phyloP scores from a whole-genome alignment of 2,888 invertebrate genomes.

The Psylliodes chrysocephalus region DNA sequence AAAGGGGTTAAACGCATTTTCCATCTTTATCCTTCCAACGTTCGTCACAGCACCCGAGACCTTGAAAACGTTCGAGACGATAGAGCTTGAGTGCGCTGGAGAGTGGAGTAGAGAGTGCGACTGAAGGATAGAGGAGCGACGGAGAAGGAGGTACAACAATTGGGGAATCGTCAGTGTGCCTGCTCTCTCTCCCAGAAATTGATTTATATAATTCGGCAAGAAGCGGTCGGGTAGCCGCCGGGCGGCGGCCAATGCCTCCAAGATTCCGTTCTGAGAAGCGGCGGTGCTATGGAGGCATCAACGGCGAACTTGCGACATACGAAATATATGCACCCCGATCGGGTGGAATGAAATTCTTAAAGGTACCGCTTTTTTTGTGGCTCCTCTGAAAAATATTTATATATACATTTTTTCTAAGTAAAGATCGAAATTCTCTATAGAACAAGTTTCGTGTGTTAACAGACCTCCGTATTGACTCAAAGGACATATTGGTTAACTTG shows the following conservation, averaged over 20 bases:
- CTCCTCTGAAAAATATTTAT: no score
- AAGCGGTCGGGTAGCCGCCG: conserved; percentile 11
- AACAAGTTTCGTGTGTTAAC: no score
- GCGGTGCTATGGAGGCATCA: background rate
- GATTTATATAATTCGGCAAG: conserved; percentile 49
- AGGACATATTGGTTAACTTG: no score
- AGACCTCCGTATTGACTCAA: no score
- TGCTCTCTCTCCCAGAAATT: conserved; percentile 44
- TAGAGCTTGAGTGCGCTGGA: background rate
- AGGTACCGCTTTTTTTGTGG: conserved; percentile 6
- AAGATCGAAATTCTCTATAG: no score
- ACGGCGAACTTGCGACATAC: conserved; percentile 7
- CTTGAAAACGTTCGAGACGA: conserved; percentile 34
- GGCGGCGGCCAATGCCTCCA: conserved; percentile 26
- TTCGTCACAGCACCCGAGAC: conserved; percentile 26
- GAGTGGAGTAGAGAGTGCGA: background rate
- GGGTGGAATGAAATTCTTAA: background rate
- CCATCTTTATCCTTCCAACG: background rate
- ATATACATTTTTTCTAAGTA: no score
- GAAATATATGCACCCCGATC: background rate
- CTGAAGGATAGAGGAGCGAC: background rate
- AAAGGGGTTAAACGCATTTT: conserved; percentile 20
- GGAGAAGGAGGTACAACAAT: conserved; percentile 24
- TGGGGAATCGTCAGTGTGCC: conserved; percentile 28
- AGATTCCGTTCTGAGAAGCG: conserved; percentile 19